Evolutionary conservation across 2,113 vertebrate genomes (phyloP).

Genomic region (Ardeotis arabs): DNA sequence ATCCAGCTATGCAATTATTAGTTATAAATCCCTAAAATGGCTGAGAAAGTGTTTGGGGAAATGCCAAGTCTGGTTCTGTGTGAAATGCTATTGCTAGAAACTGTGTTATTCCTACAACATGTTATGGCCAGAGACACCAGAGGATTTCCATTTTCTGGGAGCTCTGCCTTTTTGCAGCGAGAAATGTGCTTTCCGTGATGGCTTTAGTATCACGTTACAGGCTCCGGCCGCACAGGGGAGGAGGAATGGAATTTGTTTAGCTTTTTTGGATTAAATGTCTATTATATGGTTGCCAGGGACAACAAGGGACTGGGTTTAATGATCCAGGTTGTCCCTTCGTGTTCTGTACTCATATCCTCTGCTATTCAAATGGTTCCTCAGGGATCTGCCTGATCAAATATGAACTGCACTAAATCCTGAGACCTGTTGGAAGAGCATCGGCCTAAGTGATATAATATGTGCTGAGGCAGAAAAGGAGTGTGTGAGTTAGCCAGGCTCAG

Average conservation of each 20-base stretch:
- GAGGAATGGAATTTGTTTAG: not conserved
- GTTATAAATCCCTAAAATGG: slow-evolving; percentile 50
- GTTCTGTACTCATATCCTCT: slow-evolving; percentile 51
- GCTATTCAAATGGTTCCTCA: slow-evolving; percentile 12
- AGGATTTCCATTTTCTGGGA: slow-evolving; percentile 52
- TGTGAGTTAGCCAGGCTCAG: not conserved
- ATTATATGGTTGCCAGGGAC: slow-evolving; percentile 51
- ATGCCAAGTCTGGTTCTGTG: slow-evolving; percentile 10
- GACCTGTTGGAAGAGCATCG: not conserved
- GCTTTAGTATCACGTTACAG: slow-evolving; percentile 51
- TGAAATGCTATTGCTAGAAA: slow-evolving; percentile 33
- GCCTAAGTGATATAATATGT: not conserved
- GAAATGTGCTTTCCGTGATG: slow-evolving; percentile 8
- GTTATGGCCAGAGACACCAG: slow-evolving; percentile 44
- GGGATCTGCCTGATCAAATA: slow-evolving; percentile 48
- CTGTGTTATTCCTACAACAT: slow-evolving; percentile 29
- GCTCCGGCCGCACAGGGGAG: not conserved
- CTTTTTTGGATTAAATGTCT: slow-evolving; percentile 51
- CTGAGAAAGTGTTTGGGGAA: slow-evolving; percentile 39
- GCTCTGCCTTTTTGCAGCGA: slow-evolving; percentile 45
- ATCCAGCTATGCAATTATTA: slow-evolving; percentile 37
- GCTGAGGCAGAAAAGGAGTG: not conserved
- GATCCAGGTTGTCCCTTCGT: slow-evolving; percentile 39
- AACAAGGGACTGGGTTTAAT: slow-evolving; percentile 25
- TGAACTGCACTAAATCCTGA: slow-evolving; percentile 26